Base-by-base conservation (phyloP, 2,888 invertebrate species). In the Phragmatobia fuliginosa region DNA sequence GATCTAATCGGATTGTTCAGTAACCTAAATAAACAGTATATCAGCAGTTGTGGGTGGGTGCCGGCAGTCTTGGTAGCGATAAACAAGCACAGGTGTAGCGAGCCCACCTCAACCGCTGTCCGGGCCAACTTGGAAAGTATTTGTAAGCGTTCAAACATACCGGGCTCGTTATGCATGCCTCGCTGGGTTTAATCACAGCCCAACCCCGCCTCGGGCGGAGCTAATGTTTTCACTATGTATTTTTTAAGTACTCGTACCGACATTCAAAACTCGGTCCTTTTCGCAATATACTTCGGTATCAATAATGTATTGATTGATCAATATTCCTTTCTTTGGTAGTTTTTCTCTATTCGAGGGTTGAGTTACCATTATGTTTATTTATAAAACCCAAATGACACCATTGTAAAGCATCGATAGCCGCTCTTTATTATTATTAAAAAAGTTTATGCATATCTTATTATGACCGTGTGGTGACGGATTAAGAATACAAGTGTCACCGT, bases 201-300 rank as follows among this genome's bases (percentile, higher is more conserved):
- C 86, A 82, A 87, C 88, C 89, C 89, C 87, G 91, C 92, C 92
- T 85, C 86, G 84, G 90, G 93, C 91, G 82, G 81, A 87, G 85
- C 89, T 92, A 91, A 92, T 93, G 92, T 93, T 93, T 93, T 92
- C 90, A 92, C 93, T 92, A 92, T 93, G 92, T 94, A 93, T 94
- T 94, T 94, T 94, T 94, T 91, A 91, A 92, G 91, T 90, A 87
- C 75, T 81, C 80, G 73, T 72, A 71, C 79, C 66, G 63, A 85
- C 45, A 79, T 83, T 79, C 84, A 78, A 83, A 82, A 83, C 87
- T 87, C 83, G 77, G 78, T 79, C 81, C 77, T 72, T 78, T 79
- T 82, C 81, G 78, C 81, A 78, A 83, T 84, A 80, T 87, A 86
- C 81, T 77, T 75, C 62, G 67, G 75, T 73, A 77, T 75, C 70